phyloP scores from a whole-genome alignment of 2,888 invertebrate genomes.

The Trisateles emortualis region DNA sequence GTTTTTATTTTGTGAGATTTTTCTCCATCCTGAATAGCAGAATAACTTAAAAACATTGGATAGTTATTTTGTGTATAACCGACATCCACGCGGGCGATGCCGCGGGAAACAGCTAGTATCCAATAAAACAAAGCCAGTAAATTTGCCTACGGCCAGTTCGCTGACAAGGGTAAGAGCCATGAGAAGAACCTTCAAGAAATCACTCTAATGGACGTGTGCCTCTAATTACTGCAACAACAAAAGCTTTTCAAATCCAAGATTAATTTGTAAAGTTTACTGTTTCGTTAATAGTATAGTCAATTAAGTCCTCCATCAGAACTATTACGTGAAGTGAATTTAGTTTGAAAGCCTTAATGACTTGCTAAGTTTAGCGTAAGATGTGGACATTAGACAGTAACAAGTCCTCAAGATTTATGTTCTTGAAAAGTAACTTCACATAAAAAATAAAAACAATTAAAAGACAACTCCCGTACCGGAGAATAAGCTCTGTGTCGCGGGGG shows the following conservation, averaged over 20 bases:
- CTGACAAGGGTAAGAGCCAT: no score
- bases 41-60: no score
- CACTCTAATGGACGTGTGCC: not conserved
- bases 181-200: no score
- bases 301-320: constrained; percentile 40
- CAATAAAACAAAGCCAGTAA: no score
- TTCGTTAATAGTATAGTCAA: constrained; percentile 53
- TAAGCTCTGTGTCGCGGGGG: no score
- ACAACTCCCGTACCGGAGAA: not conserved
- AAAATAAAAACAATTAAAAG: not conserved
- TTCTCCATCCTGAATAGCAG: no score
- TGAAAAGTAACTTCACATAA: not conserved
- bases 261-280: constrained; percentile 55
- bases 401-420: constrained; percentile 36
- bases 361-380: constrained; percentile 31
- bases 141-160: no score
- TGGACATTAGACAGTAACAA: constrained; percentile 34
- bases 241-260: constrained; percentile 49
- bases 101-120: no score
- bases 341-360: constrained; percentile 34
- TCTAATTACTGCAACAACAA: constrained; percentile 31
- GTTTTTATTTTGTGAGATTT: no score
- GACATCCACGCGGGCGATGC: no score
- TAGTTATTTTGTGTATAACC: no score
- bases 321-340: constrained; percentile 49